Percentiles rank a stretch among this genome's conserved stretches.
phyloP scores from a whole-genome alignment of 2,113 vertebrate genomes.

The Promerops cafer region DNA sequence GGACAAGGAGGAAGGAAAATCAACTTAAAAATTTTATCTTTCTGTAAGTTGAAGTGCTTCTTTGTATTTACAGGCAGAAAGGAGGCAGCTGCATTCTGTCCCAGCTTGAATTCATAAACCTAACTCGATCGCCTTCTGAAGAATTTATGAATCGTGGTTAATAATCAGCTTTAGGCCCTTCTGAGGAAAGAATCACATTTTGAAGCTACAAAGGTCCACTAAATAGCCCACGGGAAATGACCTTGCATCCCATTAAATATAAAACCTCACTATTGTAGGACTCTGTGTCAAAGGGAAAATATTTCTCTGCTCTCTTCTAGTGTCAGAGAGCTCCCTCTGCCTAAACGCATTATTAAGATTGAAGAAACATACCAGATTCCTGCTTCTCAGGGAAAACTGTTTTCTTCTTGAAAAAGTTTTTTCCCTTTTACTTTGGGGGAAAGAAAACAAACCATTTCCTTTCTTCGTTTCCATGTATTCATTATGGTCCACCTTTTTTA shows the following conservation, averaged over 20 bases:
- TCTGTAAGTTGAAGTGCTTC: neutral
- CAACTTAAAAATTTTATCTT: neutral
- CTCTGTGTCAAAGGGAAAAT: constrained; percentile 65
- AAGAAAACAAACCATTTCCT: neutral
- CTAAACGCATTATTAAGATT: constrained; percentile 56
- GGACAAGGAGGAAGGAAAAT: neutral
- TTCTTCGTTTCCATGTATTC: constrained; percentile 12
- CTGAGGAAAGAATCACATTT: constrained; percentile 79
- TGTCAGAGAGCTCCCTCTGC: constrained; percentile 33
- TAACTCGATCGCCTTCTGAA: constrained; percentile 80
- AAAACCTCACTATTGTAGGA: constrained; percentile 46
- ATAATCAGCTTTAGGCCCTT: constrained; percentile 86
- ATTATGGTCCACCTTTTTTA: constrained; percentile 58
- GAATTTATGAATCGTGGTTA: constrained; percentile 87
- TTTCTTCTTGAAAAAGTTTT: constrained; percentile 33
- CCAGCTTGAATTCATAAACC: constrained; percentile 75
- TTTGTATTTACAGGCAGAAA: constrained; percentile 42
- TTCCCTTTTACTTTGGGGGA: neutral
- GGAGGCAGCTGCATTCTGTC: constrained; percentile 57
- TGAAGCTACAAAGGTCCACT: constrained; percentile 83
- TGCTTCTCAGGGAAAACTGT: neutral
- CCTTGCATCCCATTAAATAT: constrained; percentile 77
- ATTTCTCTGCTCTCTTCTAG: constrained; percentile 61
- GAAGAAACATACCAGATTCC: constrained; percentile 27
- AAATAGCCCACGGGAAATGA: constrained; percentile 85